These are phyloP conservation scores for Dasypus novemcinctus DNA, from an alignment of 2,113 vertebrate genomes.

Conservation along the genomic window DNA sequence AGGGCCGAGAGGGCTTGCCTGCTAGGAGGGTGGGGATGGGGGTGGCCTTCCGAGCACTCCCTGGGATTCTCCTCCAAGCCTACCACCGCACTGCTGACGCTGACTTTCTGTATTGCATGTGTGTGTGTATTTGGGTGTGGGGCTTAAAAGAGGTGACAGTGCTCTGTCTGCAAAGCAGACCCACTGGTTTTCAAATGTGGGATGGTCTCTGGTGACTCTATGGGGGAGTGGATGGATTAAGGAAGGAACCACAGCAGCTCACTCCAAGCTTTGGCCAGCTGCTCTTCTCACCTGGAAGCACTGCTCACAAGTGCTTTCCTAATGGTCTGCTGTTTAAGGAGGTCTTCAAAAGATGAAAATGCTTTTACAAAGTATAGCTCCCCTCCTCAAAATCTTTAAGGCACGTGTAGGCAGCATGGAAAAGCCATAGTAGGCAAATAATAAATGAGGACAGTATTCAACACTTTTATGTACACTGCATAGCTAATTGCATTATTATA, in stretches of 20 bases:
- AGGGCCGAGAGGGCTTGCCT: not conserved
- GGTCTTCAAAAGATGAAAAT: not conserved
- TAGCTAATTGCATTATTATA: not conserved
- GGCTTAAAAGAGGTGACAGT: accelerated
- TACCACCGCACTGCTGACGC: not conserved
- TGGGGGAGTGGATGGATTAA: too few relatives aligned
- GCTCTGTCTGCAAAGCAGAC: not conserved
- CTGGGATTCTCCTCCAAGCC: not conserved
- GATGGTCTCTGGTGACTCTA: not conserved
- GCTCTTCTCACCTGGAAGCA: not conserved
- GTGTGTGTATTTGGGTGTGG: not conserved
- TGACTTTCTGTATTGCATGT: accelerated
- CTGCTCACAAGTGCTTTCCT: not conserved
- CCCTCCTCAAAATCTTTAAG: not conserved
- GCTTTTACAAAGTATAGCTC: not conserved
- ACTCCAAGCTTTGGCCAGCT: too few relatives aligned
- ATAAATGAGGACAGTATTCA: not conserved
- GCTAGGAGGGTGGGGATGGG: too few relatives aligned
- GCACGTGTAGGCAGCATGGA: not conserved
- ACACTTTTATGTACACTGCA: not conserved
- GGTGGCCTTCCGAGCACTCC: too few relatives aligned
- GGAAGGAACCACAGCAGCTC: not conserved
- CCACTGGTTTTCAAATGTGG: not conserved
- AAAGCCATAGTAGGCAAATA: not conserved
- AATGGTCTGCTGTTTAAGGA: not conserved